These are phyloP conservation scores for Caenorhabditis angaria DNA, from an alignment of 2,888 invertebrate genomes.

Conservation along the genomic window DNA sequence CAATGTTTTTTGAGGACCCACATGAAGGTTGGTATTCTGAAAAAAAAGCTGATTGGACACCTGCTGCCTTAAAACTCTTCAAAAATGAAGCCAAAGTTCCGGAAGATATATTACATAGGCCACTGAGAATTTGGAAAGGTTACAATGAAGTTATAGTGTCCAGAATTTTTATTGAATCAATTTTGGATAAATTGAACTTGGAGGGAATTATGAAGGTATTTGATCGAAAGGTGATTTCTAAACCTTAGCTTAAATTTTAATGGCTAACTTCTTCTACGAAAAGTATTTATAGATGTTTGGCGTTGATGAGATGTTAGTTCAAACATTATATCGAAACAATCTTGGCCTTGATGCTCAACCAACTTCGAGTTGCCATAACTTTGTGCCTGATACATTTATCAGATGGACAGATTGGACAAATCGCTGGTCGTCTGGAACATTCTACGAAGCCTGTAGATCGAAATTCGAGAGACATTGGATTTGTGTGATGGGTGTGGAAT, in stretches of 20 bases:
- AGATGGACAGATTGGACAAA: not conserved
- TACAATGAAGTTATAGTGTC: slow-evolving; percentile 37
- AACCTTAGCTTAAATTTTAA: no score
- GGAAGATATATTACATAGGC: slow-evolving; percentile 18
- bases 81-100: slow-evolving; percentile 30
- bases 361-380: slow-evolving; percentile 22
- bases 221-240: slow-evolving; percentile 33
- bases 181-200: slow-evolving; percentile 33
- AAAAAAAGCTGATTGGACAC: slow-evolving; percentile 36
- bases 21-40: slow-evolving; percentile 15
- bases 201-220: slow-evolving; percentile 7
- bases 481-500: slow-evolving; percentile 3
- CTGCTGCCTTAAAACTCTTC: slow-evolving; percentile 30
- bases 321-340: slow-evolving; percentile 34
- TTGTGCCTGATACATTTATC: not conserved
- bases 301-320: slow-evolving; percentile 36
- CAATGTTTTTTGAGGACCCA: slow-evolving; percentile 32
- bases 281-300: no score
- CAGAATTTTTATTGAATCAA: slow-evolving; percentile 28
- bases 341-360: slow-evolving; percentile 34
- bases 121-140: slow-evolving; percentile 25
- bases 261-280: no score
- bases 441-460: not conserved
- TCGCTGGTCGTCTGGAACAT: not conserved
- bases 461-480: not conserved